These are phyloP conservation scores for Clarias platycephalus DNA, from an alignment of 2,797 vertebrate species.

Conservation along the genomic window DNA sequence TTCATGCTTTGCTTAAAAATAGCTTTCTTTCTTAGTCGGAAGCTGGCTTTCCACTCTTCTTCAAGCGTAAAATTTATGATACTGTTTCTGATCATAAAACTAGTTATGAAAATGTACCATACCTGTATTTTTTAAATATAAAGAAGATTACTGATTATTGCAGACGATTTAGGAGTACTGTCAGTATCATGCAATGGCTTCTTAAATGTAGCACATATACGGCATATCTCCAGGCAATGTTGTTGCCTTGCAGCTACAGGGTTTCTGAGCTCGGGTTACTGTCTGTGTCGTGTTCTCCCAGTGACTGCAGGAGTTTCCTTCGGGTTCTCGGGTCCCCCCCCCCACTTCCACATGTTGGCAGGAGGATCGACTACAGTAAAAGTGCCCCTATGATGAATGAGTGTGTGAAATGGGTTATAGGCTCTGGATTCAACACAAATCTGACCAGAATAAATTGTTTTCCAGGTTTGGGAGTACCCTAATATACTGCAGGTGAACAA, in stretches of 20 bases:
- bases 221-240: not conserved
- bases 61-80: not conserved
- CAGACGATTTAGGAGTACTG: not conserved
- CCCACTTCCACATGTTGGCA: not conserved
- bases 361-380: too few relatives aligned
- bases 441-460: slow-evolving; percentile 6
- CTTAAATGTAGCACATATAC: not conserved
- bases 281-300: not conserved
- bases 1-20: slow-evolving; percentile 27
- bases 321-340: not conserved
- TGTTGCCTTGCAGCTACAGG: not conserved
- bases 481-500: not conserved
- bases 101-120: not conserved
- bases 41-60: not conserved
- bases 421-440: not conserved
- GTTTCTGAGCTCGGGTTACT: not conserved
- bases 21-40: not conserved
- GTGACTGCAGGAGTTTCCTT: not conserved
- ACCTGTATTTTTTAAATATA: not conserved
- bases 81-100: not conserved
- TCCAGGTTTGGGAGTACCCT: not conserved
- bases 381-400: not conserved
- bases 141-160: not conserved
- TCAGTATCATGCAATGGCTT: not conserved
- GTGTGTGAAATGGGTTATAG: not conserved